Base-by-base conservation (phyloP, 2,888 invertebrate genomes). In the Frankliniella intonsa region DNA sequence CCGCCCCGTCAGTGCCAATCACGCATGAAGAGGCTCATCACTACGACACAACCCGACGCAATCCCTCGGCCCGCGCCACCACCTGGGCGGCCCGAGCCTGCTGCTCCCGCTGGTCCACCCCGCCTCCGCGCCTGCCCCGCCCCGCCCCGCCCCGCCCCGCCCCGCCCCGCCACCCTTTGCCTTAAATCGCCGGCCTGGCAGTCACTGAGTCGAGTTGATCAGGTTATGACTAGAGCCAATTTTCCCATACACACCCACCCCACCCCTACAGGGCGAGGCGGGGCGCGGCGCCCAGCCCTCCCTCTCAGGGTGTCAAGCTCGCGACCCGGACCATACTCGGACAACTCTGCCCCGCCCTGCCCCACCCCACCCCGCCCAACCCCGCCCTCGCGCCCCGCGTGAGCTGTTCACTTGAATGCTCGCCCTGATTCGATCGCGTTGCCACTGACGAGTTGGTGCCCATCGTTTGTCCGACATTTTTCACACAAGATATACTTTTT, bases 231-330 rank as follows among this genome's bases (percentile, higher is more conserved):
- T 76, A 9, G 22, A 76, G 69, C 69, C 69, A 76, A 76, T 76
- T 76, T 76, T 76, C 69, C 69, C 69, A 76, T 76, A 76, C 69
- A 76, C 69, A 76, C 69, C 69, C 69, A 11, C 69, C 12, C 69
- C 5, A 38, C 3, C 38, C 38, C 38, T 38, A 38, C 25, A 22
- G 11, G 11, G 69, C 5, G n/a, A 8, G 22, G 69, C 69, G 69
- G 69, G 22, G 62, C 62, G 17, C 12, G 62, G 62, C 62, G 62
- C 14, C 62, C 62, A n/a, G 55, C 55, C 55, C 55, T 55, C 55
- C 17, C 55, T 55, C 55, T 1, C 3, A 38, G 38, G 38, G 38
- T 38, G 38, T 38, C 38, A 38, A 38, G 38, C 38, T 38, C 38
- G 38, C 38, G 2, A 38, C 38, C 38, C n/a, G n/a, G n/a, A 38